phyloP scores from a whole-genome alignment of 2,888 invertebrate genomes.

The Leptinotarsa haldemani region DNA sequence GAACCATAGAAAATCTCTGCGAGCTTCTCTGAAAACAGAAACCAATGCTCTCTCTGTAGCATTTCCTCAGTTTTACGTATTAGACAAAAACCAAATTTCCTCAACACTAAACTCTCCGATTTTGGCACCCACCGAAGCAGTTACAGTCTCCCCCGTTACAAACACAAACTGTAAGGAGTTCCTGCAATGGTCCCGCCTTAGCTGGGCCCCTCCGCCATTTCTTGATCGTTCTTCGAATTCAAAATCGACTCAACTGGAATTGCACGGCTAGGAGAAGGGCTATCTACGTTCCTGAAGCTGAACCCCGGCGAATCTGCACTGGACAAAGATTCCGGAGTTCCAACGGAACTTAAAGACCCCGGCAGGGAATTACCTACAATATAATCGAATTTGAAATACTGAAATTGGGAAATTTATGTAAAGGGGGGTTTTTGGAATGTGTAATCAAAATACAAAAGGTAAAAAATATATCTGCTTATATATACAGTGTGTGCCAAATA shows the following conservation, averaged over 20 bases:
- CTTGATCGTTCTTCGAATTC: slow-evolving; percentile 63
- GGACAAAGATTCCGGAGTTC: slow-evolving; percentile 73
- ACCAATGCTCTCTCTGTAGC: no score
- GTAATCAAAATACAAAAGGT: no score
- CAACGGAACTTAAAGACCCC: slow-evolving; percentile 70
- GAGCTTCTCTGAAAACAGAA: no score
- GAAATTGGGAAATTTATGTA: slow-evolving; percentile 1
- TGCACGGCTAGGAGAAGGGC: slow-evolving; percentile 68
- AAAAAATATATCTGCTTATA: no score
- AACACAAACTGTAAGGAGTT: not conserved
- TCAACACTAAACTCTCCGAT: not conserved
- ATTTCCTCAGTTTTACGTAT: not conserved
- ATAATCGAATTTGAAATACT: slow-evolving; percentile 18
- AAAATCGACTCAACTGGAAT: slow-evolving; percentile 58
- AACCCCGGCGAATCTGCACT: slow-evolving; percentile 73
- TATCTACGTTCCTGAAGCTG: slow-evolving; percentile 69
- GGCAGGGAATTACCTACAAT: slow-evolving; percentile 59
- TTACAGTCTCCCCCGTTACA: not conserved
- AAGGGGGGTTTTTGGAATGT: no score
- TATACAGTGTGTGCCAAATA: no score
- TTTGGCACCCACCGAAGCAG: slow-evolving; percentile 11
- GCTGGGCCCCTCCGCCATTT: slow-evolving; percentile 64
- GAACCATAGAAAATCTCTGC: no score
- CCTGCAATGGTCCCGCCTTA: slow-evolving; percentile 48
- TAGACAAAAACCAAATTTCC: not conserved